Base-by-base conservation (phyloP, 2,113 vertebrate species). In the Tretioscincus oriximinensis region DNA sequence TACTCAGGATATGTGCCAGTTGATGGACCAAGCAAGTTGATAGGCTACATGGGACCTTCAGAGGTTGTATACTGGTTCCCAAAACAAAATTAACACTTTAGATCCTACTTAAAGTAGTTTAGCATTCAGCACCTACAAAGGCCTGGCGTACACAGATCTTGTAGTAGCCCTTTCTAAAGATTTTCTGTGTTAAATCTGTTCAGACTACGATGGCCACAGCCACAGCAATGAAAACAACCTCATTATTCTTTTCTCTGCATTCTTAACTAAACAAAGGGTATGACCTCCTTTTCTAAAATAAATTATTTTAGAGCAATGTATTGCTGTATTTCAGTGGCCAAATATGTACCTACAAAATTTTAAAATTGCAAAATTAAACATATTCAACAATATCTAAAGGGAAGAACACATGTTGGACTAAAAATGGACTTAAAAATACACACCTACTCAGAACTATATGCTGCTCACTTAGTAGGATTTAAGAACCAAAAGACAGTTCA, bases 1-100 rank as follows among this genome's bases (percentile, higher is more conserved):
- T 95, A 94, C 97, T 99, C 84, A 99, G 96, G 90, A 97, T 96
- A 90, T 97, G 97, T 11, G 97, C 97, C 94, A 99, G 90, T 63
- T 98, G 97, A 64, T 99, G 97, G 90, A 97, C 99, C 69, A 97
- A 97, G 1, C 98, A 99, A 54, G 98, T 99, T 45, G 98, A 95
- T 7, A 97, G 99, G 92, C 98, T 99, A 92, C 98, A 99, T 8
- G 93, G 95, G 87, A 98, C 94, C 92, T 99, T 99, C 93, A 99
- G 97, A 73, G 94, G 79, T 77, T 95, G 96, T 26, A 94, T 41
- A 1, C 97, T 98, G 95, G 91, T 96, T 94, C 88, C 75, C 76
- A 49, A 78, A 81, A 74, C 24, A 78, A 85, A 81, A 24, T 81
- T 26, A 65, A 75, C 78, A 47, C 58, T 70, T 4, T 0, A 7